A percentile compares a stretch with the other conserved stretches of the same genome.
Conservation (phyloP, 2,888 invertebrate species). For the Standfussiana lucernea region DNA sequence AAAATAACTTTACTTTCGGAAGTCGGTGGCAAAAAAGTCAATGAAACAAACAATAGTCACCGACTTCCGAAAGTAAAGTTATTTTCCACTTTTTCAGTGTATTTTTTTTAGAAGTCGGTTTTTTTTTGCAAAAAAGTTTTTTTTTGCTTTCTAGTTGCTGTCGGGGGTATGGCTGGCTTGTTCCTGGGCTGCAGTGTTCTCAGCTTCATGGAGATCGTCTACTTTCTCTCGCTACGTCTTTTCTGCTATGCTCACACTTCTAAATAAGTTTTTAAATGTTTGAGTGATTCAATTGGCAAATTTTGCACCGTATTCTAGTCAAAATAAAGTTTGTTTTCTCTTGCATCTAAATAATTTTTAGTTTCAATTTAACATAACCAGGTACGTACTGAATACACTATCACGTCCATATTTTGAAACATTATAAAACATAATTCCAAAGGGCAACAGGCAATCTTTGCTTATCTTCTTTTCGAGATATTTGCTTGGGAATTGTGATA, state of each 20-base stretch:
- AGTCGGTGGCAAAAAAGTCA: too few species aligned
- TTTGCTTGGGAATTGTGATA: neutral
- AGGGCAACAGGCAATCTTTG: neutral
- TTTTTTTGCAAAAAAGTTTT: too few species aligned
- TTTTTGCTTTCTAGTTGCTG: constrained; percentile 90
- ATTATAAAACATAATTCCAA: neutral
- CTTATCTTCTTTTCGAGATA: neutral
- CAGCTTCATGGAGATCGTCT: constrained; percentile 94
- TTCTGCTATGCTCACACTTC: constrained; percentile 88
- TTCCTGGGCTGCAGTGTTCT: constrained; percentile 95
- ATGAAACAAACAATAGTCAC: too few species aligned
- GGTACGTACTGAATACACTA: neutral
- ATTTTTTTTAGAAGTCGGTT: too few species aligned
- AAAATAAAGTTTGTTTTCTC: neutral
- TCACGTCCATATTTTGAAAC: neutral
- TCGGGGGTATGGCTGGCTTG: constrained; percentile 95
- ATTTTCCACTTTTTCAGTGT: too few species aligned
- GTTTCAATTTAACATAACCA: neutral
- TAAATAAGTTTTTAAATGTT: constrained; percentile 13
- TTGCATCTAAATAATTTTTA: neutral
- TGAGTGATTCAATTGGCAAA: neutral
- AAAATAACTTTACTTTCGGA: too few species aligned
- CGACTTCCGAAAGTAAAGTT: too few species aligned
- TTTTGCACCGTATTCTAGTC: constrained; percentile 4
- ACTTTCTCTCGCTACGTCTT: constrained; percentile 92